Percentiles rank a stretch among this genome's conserved stretches.
Evolutionary conservation across 2,797 vertebrate species (phyloP).

Genomic region (Chromis chromis): DNA sequence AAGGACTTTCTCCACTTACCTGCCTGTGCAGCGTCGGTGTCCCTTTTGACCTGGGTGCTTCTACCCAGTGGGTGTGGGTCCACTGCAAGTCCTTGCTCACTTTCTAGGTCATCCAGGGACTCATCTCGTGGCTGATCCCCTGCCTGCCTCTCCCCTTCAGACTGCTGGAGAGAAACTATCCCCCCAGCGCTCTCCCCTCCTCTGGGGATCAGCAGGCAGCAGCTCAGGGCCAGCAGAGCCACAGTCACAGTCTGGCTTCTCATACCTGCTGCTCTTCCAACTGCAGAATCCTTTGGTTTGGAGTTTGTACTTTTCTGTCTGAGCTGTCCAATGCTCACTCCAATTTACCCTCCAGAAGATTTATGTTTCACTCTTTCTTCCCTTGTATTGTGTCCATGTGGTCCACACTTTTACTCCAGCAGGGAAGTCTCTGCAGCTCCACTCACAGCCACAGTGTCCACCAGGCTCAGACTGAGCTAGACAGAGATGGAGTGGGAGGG

Average conservation of each 20-base stretch:
- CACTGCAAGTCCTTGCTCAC: slow-evolving; percentile 42
- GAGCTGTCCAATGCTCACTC: slow-evolving; percentile 14
- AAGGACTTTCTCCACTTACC: slow-evolving; percentile 65
- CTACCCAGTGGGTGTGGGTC: slow-evolving; percentile 35
- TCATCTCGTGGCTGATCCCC: slow-evolving; percentile 38
- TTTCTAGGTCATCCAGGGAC: slow-evolving; percentile 62
- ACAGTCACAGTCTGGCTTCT: slow-evolving; percentile 56
- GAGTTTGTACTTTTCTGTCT: slow-evolving; percentile 8
- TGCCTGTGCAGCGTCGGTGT: slow-evolving; percentile 40
- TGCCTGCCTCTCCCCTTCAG: slow-evolving; percentile 24
- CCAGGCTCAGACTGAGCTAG: slow-evolving; percentile 66
- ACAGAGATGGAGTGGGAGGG: slow-evolving; percentile 68
- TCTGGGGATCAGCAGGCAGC: slow-evolving; percentile 74
- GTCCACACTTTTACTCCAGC: slow-evolving; percentile 60
- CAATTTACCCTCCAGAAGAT: slow-evolving; percentile 36
- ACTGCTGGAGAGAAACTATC: slow-evolving; percentile 52
- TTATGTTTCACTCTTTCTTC: slow-evolving; percentile 20
- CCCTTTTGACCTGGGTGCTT: slow-evolving; percentile 48
- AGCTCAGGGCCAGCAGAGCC: slow-evolving; percentile 78
- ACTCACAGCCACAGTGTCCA: slow-evolving; percentile 64
- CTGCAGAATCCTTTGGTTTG: slow-evolving; percentile 51
- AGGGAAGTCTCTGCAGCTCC: slow-evolving; percentile 59
- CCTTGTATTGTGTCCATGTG: slow-evolving; percentile 47
- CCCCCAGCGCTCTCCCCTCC: slow-evolving; percentile 72
- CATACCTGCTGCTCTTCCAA: slow-evolving; percentile 69